Evolutionary conservation across 2,888 invertebrate genomes (phyloP), one percentile per base, ranked within the genome.

Genomic region (Fissipunctia ypsillon): DNA sequence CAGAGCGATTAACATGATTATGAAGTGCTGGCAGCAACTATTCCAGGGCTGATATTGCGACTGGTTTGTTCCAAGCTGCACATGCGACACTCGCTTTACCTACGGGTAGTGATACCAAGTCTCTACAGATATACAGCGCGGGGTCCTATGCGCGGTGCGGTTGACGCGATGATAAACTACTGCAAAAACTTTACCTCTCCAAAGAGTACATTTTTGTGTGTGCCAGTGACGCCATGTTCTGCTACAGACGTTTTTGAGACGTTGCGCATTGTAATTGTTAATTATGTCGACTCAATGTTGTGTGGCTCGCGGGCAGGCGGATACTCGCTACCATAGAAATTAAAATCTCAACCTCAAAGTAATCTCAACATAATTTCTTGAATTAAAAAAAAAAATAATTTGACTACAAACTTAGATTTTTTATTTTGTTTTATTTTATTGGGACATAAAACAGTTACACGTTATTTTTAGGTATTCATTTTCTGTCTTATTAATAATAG

Each of bases 21-120:
- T 28, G 25, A 70, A 77, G 68, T 56, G 59, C 52, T 41, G 35
- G 45, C 64, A 50, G 35, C 25, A 25, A 75, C 48, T 67, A 38
- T 41, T 54, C 31, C 19, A 9, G n/a, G 12, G 35, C 50, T 69
- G 56, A 82, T 77, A 60, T 35, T 52, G 59, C 16, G 60, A 60
- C 67, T 22, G 63, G 63, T 70, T 67, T 50, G 78, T 67, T 38
- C 38, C 35, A 38, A 61, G 25, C 57, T 52, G 38, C 59, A 38
- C 64, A 69, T 76, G 76, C 45, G 48, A 61, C n/a, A 22, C 35
- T 16, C 43, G 16, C 57, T 45, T 54, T 50, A 68, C 19, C 35
- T n/a, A 4, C 16, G 25, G 38, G 38, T 65, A 56, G 50, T 64
- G 54, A 31, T 28, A 31, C 43, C 25, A 10, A 57, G 22, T 41